Base-by-base conservation (phyloP, 2,113 vertebrate genomes). In the Heterocephalus glaber region DNA sequence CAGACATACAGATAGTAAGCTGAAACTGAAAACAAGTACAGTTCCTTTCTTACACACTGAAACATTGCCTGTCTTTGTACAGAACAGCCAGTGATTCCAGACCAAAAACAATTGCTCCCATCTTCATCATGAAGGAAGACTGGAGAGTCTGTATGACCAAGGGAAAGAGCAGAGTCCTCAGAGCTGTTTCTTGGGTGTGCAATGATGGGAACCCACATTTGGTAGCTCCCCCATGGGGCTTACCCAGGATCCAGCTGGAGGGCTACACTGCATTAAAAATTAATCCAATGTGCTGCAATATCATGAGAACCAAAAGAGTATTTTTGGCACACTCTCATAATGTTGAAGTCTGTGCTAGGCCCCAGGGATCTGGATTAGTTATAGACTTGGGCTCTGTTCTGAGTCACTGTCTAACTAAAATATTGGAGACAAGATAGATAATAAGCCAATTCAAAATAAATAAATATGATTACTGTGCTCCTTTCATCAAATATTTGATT, bases 351-450 rank as follows among this genome's bases (percentile, higher is more conserved):
- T 30, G 56, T 70, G 30, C 56, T 95, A 89, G 81, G 38, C 41
- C 54, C 77, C 44, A 82, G 58, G 47, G 33, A 77, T 89, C 44
- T 47, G 60, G 95, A 60, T 95, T 58, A 44, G 19, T 61, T 35
- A 2, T 77, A 92, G 80, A 35, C 81, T 66, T 93, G 86, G 58
- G 63, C 56, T 95, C 68, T 85, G 49, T 35, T 89, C 74, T 66
- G 89, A 95, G 93, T 80, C 80, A 80, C 44, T 86, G 86, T 94
- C 74, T 93, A 84, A 77, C 52, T 90, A 44, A 94, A 97, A 94
- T 61, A 63, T 54, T 80, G 70, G 38, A 47, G 66, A 94, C 61
- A 70, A 85, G 38, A 58, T n/a, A 84, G 82, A 84, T 44, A 89
- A 63, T 72, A 47, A 95, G 61, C n/a, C 54, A 33, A 74, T 70